phyloP scores from a whole-genome alignment of 2,797 vertebrate species.

The Brotula barbata region DNA sequence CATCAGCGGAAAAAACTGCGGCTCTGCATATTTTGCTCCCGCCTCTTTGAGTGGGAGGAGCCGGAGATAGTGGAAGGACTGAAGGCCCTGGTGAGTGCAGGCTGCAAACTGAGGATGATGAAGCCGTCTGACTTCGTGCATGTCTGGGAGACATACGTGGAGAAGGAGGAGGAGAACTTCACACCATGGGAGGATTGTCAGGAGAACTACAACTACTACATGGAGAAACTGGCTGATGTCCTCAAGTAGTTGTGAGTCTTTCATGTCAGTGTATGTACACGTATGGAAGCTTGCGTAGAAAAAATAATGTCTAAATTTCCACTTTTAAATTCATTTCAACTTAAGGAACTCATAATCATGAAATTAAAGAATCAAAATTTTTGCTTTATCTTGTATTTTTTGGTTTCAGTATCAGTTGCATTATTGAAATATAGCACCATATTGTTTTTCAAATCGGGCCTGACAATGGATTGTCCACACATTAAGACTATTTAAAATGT shows the following conservation, averaged over 20 bases:
- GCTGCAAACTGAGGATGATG: slow-evolving; percentile 95
- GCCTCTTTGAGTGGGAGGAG: slow-evolving; percentile 94
- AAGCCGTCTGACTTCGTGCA: slow-evolving; percentile 91
- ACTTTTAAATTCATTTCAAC: no score
- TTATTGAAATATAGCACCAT: no score
- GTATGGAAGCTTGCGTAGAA: no score
- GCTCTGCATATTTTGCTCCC: slow-evolving; percentile 87
- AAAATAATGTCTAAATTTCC: no score
- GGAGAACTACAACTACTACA: slow-evolving; percentile 91
- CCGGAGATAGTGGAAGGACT: slow-evolving; percentile 87
- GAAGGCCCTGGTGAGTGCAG: slow-evolving; percentile 80
- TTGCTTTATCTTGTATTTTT: no score
- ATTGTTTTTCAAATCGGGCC: no score
- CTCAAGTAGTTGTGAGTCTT: slow-evolving; percentile 78
- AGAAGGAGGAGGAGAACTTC: slow-evolving; percentile 85
- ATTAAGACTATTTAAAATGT: no score
- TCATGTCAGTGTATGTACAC: no score
- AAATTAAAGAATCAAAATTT: no score
- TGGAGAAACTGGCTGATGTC: slow-evolving; percentile 88
- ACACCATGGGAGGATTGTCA: slow-evolving; percentile 96
- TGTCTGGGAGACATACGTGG: slow-evolving; percentile 94
- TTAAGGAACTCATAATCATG: no score
- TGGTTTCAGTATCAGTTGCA: no score
- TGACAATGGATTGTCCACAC: no score
- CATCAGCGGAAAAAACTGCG: slow-evolving; percentile 81